Evolutionary conservation across 2,113 vertebrate species (phyloP), one percentile per base, ranked within the genome.

Genomic region (Austrofundulus limnaeus): DNA sequence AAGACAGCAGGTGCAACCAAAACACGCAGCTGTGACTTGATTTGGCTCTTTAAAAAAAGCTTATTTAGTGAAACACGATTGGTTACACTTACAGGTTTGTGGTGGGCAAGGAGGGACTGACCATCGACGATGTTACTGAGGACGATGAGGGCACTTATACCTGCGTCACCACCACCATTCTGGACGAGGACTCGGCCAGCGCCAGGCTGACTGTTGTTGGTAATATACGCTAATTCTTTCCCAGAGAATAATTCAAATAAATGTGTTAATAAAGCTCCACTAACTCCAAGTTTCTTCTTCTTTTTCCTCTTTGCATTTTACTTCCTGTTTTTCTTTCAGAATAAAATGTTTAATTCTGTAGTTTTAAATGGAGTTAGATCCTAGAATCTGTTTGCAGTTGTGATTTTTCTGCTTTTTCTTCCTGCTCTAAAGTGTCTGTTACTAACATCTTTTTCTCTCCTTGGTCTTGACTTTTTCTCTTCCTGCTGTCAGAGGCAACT

Each of bases 101-200:
- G 75, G 59, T 95, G 67, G 92, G 88, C 76, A 82, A 89, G 16
- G 95, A 96, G 58, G 93, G 90, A 69, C 87, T 99, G 90, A 93
- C 88, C 77, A 93, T 99, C 64, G 82, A 76, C 59, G 92, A 96
- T 12, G 92, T 96, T 65, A 92, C 70, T 2, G 94, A 96, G 19
- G 80, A 85, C 1, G 97, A 98, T 54, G 91, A 93, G 60, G 97
- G 95, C 51, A 94, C 90, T 54, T 99, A 99, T 82, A 96, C 93
- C 11, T 99, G 97, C 83, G 71, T 95, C 64, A 93, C 92, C 89
- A 98, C 96, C 87, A 99, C 96, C 20, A 94, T 92, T 10, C 88
- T 99, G 89, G 97, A 99, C 91, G 92, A 77, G 8, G 96, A 95
- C 86, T 96, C 95, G 2, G 95, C 96, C 84, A 98, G 94, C 12